Base-by-base conservation (phyloP, 2,113 vertebrate genomes). In the Leptosomus discolor region DNA sequence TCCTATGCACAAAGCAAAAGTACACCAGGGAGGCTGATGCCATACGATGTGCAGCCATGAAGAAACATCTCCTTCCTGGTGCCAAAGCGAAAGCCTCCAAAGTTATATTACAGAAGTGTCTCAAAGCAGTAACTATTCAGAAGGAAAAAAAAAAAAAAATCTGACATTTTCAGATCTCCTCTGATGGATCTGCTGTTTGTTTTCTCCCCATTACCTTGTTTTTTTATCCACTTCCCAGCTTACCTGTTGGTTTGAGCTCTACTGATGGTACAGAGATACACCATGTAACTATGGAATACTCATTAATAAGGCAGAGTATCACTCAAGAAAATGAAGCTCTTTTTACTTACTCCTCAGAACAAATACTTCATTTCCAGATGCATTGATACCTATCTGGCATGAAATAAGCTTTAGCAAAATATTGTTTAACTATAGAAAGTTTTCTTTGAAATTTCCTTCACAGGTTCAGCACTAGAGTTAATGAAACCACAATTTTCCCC, bases 371-470 rank as follows among this genome's bases (percentile, higher is more conserved):
- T 77, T 84, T 53, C 74, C 73, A 85, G 68, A 41, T 1, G 6
- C 2, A 46, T 3, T 58, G 85, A 74, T 85, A 68, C 13, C 26
- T 46, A 89, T 27, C 37, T 82, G 81, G n/a, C 69, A 46, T 7
- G 57, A 78, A 92, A 81, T 77, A 96, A 85, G 69, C 53, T 90
- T 90, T 78, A 85, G n/a, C 56, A 90, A 96, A 92, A 82, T 15
- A 77, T 34, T 10, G 0, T 63, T 68, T 78, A 81, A 51, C 68
- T 88, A 11, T 2, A 69, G 18, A 54, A 58, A 85, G 56, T 61
- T 86, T 58, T 57, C 54, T 45, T 58, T 18, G 26, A 63, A 94
- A 85, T 57, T 77, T 93, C 57, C 94, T 30, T 15, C 65, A 43
- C 18, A 2, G 43, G n/a, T 76, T 96, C 56, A 61, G 27, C 37